These are phyloP conservation scores for Drosophila lutescens DNA, from an alignment of 2,888 invertebrate genomes.

Conservation along the genomic window DNA sequence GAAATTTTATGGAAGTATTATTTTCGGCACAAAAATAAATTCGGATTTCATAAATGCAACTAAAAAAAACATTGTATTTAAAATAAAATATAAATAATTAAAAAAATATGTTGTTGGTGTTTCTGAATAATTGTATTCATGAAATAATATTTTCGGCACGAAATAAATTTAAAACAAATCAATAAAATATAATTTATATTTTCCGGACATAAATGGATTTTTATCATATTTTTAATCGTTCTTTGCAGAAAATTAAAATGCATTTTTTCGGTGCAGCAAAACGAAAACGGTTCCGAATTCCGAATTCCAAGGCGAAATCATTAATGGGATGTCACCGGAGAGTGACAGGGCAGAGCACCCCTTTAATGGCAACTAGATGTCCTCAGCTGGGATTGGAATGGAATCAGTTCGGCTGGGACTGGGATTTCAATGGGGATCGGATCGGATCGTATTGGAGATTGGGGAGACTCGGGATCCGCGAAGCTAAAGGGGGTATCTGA, in stretches of 20 bases:
- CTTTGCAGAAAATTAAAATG: accelerated
- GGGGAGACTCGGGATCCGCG: constrained; percentile 8
- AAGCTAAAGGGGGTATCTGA: constrained; percentile 37
- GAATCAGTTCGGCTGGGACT: constrained; percentile 18
- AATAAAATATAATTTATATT: too few relatives aligned
- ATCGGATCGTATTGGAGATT: constrained; percentile 11
- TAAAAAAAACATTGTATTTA: too few relatives aligned
- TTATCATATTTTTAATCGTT: neutral
- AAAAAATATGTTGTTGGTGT: too few relatives aligned
- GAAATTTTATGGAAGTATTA: too few relatives aligned
- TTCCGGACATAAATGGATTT: too few relatives aligned
- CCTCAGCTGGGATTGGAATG: constrained; percentile 38
- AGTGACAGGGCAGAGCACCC: constrained; percentile 40
- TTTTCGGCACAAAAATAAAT: too few relatives aligned
- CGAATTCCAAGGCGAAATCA: constrained; percentile 70
- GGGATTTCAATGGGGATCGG: constrained; percentile 11
- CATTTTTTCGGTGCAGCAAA: constrained; percentile 18
- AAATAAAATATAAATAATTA: too few relatives aligned
- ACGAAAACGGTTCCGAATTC: constrained; percentile 44
- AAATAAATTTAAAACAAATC: too few relatives aligned
- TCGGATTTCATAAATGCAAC: too few relatives aligned
- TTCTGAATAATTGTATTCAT: too few relatives aligned
- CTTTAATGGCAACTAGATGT: constrained; percentile 73
- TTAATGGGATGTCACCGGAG: constrained; percentile 73
- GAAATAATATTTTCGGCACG: too few relatives aligned